phyloP scores from a whole-genome alignment of 2,888 invertebrate species.

The Drosophila dives region DNA sequence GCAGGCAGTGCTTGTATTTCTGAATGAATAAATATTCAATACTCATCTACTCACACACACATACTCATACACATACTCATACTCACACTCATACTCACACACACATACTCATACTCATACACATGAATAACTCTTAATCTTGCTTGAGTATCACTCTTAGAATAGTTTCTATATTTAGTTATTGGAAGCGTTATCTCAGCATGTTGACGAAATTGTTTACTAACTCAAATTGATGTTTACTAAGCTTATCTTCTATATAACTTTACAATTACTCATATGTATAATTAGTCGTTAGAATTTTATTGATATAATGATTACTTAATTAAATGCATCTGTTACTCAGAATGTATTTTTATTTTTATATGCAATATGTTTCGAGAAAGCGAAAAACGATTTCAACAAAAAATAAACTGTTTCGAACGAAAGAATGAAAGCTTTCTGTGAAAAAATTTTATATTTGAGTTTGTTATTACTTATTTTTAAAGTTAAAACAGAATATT shows the following conservation, averaged over 20 bases:
- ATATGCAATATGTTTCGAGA: not conserved
- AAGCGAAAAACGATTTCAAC: not conserved
- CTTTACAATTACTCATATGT: not conserved
- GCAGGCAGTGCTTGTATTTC: constrained; percentile 19
- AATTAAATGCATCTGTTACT: not conserved
- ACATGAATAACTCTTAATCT: not conserved
- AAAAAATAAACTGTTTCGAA: not conserved
- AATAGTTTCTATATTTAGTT: not conserved
- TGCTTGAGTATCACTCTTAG: not conserved
- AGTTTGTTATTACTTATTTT: too few species aligned
- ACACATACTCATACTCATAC: not conserved
- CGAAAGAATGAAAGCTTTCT: not conserved
- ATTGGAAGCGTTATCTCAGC: not conserved
- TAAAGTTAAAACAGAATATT: not conserved
- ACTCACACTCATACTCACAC: not conserved
- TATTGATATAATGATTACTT: not conserved
- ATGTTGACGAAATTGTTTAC: constrained; percentile 1
- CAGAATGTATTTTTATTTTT: constrained; percentile 4
- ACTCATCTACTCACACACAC: not conserved
- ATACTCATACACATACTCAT: not conserved
- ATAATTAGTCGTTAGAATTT: not conserved
- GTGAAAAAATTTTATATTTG: too few species aligned
- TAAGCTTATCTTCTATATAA: not conserved
- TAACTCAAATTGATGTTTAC: not conserved
- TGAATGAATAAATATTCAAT: constrained; percentile 3